These are phyloP conservation scores for Coryphaenoides rupestris DNA, from an alignment of 2,113 vertebrate species.

Conservation along the genomic window DNA sequence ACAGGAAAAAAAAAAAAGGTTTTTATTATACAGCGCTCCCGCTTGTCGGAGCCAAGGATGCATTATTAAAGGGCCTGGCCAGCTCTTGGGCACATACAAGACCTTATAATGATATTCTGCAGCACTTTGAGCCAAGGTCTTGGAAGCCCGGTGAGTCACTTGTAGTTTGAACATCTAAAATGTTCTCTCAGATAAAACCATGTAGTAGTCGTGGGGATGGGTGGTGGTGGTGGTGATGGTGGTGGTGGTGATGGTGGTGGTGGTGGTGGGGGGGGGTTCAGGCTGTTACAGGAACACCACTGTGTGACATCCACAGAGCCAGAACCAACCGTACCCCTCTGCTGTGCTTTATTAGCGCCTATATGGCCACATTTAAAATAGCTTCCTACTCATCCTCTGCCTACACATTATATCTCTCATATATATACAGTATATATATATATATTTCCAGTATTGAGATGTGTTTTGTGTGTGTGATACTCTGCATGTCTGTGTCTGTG, in stretches of 20 bases:
- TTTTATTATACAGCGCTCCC: conserved; percentile 5
- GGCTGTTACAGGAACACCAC: conserved; percentile 1
- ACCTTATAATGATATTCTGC: conserved; percentile 47
- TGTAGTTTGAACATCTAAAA: conserved; percentile 36
- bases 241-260: neutral
- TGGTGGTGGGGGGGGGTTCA: conserved; percentile 26
- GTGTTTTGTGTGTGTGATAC: too few relatives aligned
- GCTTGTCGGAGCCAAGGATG: conserved; percentile 35
- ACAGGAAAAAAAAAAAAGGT: too few relatives aligned
- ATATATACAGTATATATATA: too few relatives aligned
- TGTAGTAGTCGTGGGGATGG: neutral
- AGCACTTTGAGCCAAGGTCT: conserved; percentile 32
- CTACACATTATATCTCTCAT: too few relatives aligned
- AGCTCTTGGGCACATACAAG: conserved; percentile 35
- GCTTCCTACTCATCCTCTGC: too few relatives aligned
- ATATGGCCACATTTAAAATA: too few relatives aligned
- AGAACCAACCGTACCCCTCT: conserved; percentile 28
- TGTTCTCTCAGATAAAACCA: neutral
- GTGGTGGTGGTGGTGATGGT: too few relatives aligned
- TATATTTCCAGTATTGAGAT: too few relatives aligned
- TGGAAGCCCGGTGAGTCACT: conserved; percentile 43
- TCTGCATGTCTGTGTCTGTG: neutral
- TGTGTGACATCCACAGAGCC: conserved; percentile 25
- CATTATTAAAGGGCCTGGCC: conserved; percentile 47
- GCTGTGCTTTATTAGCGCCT: too few relatives aligned